Evolutionary conservation across 1,140 invertebrate genomes (phyloP).

Genomic region (Leptinotarsa undecemlineata): DNA sequence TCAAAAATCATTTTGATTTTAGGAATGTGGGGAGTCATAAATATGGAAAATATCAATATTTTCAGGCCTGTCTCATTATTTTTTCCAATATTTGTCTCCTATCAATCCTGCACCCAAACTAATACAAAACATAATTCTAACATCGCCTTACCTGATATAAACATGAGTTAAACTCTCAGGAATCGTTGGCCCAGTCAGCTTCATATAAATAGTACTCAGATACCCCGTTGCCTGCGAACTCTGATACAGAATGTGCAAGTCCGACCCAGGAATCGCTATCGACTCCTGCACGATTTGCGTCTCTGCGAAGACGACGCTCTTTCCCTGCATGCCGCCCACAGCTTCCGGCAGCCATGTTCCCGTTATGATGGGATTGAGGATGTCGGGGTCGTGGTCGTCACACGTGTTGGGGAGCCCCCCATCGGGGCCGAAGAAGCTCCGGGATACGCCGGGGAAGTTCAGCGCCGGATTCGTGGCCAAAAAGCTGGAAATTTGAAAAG

Average conservation of each 20-base stretch:
- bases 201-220: constrained; percentile 87
- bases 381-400: constrained; percentile 82
- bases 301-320: constrained; percentile 83
- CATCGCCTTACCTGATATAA: constrained; percentile 62
- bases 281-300: constrained; percentile 95
- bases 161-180: constrained; percentile 83
- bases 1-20: no score
- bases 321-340: constrained; percentile 78
- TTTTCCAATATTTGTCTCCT: no score
- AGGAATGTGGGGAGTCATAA: no score
- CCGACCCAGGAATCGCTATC: constrained; percentile 88
- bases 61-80: no score
- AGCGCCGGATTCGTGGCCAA: constrained; percentile 56
- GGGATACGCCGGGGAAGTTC: constrained; percentile 66
- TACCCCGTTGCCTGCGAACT: constrained; percentile 91
- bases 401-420: constrained; percentile 68
- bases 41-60: no score
- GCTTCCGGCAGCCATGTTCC: constrained; percentile 85
- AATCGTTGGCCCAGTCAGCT: constrained; percentile 79
- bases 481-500: constrained; percentile 28
- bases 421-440: constrained; percentile 58
- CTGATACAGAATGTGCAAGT: constrained; percentile 89
- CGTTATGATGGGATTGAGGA: constrained; percentile 78
- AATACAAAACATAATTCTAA: no score
- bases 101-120: no score